Conservation (phyloP, 1,140 invertebrate species). For the Stegodyphus mimosarum region DNA sequence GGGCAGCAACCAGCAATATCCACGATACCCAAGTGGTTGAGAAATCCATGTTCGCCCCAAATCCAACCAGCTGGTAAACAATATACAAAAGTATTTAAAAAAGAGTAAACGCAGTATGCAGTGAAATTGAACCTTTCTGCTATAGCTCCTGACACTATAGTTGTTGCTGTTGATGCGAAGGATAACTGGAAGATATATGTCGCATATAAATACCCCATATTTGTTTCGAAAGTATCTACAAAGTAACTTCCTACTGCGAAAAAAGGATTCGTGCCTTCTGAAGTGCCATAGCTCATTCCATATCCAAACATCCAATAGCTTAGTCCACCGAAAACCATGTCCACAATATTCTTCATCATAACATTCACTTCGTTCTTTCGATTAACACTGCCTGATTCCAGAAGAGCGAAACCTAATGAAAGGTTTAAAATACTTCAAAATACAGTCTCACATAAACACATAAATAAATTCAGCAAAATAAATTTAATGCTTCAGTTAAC, state of each 20-base stretch:
- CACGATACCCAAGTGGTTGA: slow-evolving; percentile 82
- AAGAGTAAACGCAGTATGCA: slow-evolving; percentile 89
- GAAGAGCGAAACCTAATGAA: slow-evolving; percentile 78
- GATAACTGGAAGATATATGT: slow-evolving; percentile 75
- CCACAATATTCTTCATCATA: slow-evolving; percentile 96
- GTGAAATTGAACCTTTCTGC: slow-evolving; percentile 89
- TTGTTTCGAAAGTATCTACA: slow-evolving; percentile 68
- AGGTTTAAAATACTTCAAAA: neutral
- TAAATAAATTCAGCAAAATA: neutral
- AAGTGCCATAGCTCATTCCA: slow-evolving; percentile 85
- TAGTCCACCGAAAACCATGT: slow-evolving; percentile 90
- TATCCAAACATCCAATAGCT: slow-evolving; percentile 97
- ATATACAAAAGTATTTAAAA: slow-evolving; percentile 89
- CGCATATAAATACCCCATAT: slow-evolving; percentile 63
- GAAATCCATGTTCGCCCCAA: slow-evolving; percentile 87
- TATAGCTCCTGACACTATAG: slow-evolving; percentile 86
- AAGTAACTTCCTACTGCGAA: slow-evolving; percentile 73
- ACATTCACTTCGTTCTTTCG: slow-evolving; percentile 95
- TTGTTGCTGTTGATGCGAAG: slow-evolving; percentile 91
- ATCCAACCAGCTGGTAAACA: slow-evolving; percentile 91
- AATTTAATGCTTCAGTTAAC: neutral
- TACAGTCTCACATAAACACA: neutral
- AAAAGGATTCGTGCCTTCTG: slow-evolving; percentile 77
- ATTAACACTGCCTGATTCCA: slow-evolving; percentile 92
- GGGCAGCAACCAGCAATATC: slow-evolving; percentile 82